These are phyloP conservation scores for Brachionus plicatilis DNA, from an alignment of 1,140 invertebrate genomes.

Conservation along the genomic window DNA sequence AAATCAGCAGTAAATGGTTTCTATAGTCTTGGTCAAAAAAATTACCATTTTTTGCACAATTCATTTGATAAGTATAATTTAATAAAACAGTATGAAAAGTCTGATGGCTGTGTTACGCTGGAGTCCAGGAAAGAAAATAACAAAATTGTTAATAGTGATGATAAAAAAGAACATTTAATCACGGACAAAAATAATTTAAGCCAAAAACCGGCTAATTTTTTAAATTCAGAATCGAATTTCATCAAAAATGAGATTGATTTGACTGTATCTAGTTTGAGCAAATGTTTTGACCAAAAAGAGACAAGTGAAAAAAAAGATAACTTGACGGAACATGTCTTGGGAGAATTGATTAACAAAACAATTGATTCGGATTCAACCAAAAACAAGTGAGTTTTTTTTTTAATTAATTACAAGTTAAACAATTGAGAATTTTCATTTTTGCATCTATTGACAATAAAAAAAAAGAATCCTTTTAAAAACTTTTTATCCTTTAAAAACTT, in stretches of 20 bases:
- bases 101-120: not conserved
- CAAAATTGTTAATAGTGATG: not conserved
- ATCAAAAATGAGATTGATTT: not conserved
- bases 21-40: not conserved
- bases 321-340: not conserved
- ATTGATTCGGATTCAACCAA: not conserved
- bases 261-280: not conserved
- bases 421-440: too few species aligned
- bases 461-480: too few species aligned
- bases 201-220: not conserved
- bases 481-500: too few species aligned
- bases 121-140: not conserved
- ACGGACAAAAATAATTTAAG: not conserved
- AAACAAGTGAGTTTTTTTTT: not conserved
- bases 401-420: too few species aligned
- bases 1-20: not conserved
- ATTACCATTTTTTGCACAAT: not conserved
- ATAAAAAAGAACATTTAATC: not conserved
- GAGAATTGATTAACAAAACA: not conserved
- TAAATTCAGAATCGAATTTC: not conserved
- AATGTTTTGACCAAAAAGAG: not conserved
- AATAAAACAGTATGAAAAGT: not conserved
- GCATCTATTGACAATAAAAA: too few species aligned
- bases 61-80: not conserved
- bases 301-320: not conserved